Evolutionary conservation across 2,888 invertebrate species (phyloP).

Genomic region (Leucoma salicis): DNA sequence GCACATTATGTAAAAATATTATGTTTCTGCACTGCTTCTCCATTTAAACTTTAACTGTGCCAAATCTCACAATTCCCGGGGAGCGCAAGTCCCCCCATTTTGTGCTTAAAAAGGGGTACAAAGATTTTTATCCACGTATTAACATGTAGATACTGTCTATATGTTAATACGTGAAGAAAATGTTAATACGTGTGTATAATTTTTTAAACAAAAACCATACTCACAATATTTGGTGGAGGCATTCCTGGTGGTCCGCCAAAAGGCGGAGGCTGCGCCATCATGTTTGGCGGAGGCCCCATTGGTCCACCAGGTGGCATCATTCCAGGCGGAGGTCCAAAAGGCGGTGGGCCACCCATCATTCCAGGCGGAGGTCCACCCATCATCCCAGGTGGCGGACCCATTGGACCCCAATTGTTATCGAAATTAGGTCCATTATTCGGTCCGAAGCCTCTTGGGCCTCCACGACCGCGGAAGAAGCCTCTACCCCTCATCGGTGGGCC

Average conservation of each 20-base stretch:
- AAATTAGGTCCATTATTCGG: constrained; percentile 76
- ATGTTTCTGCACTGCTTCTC: too few species aligned
- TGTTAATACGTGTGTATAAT: too few species aligned
- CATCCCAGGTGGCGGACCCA: constrained; percentile 82
- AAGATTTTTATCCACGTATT: too few species aligned
- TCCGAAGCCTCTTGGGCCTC: constrained; percentile 70
- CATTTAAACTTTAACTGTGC: too few species aligned
- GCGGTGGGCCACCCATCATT: constrained; percentile 73
- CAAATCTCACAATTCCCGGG: too few species aligned
- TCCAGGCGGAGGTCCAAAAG: constrained; percentile 74
- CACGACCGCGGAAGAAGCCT: constrained; percentile 77
- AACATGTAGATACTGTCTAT: too few species aligned
- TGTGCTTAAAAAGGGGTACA: too few species aligned
- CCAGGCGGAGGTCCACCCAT: constrained; percentile 79
- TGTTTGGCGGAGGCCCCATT: constrained; percentile 79
- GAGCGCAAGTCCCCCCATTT: too few species aligned
- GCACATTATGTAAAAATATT: too few species aligned
- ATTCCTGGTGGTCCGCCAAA: constrained; percentile 77
- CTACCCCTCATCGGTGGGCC: constrained; percentile 81
- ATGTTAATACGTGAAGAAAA: too few species aligned
- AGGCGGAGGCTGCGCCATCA: constrained; percentile 81
- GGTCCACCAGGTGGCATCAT: constrained; percentile 83
- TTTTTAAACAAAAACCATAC: too few species aligned
- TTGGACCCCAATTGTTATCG: constrained; percentile 87
- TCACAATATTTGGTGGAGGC: constrained; percentile 83